These are phyloP conservation scores for Vanessa cardui DNA, from an alignment of 2,888 invertebrate species.

Conservation along the genomic window DNA sequence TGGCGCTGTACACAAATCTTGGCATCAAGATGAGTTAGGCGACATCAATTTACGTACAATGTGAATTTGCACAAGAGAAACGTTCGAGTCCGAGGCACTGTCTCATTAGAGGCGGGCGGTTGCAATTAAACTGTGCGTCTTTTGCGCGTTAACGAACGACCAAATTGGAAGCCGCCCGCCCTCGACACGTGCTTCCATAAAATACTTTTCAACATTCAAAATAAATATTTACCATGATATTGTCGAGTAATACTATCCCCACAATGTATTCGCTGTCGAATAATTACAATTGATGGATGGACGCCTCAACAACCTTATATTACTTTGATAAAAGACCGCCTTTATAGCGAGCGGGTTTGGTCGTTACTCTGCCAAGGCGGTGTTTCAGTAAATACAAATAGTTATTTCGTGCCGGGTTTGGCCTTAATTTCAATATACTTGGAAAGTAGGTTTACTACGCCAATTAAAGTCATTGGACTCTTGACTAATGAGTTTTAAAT, in stretches of 20 bases:
- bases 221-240: slow-evolving; percentile 54
- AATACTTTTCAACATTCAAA: slow-evolving; percentile 57
- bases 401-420: slow-evolving; percentile 36
- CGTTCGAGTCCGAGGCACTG: slow-evolving; percentile 65
- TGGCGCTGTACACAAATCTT: slow-evolving; percentile 48
- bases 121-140: slow-evolving; percentile 80
- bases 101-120: slow-evolving; percentile 79
- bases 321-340: slow-evolving; percentile 35
- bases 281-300: slow-evolving; percentile 34
- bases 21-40: slow-evolving; percentile 57
- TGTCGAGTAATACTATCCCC: slow-evolving; percentile 18
- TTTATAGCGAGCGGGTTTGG: slow-evolving; percentile 31
- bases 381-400: slow-evolving; percentile 41
- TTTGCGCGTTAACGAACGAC: slow-evolving; percentile 79
- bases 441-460: slow-evolving; percentile 36
- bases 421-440: slow-evolving; percentile 35
- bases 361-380: slow-evolving; percentile 37
- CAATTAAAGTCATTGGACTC: slow-evolving; percentile 34
- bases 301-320: slow-evolving; percentile 32
- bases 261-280: slow-evolving; percentile 22
- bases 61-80: slow-evolving; percentile 75
- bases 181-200: slow-evolving; percentile 72
- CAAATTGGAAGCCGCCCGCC: slow-evolving; percentile 73
- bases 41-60: slow-evolving; percentile 77
- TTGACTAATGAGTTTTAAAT: slow-evolving; percentile 38